Conservation (phyloP, 2,797 vertebrate genomes). For the Acanthornis magna region DNA sequence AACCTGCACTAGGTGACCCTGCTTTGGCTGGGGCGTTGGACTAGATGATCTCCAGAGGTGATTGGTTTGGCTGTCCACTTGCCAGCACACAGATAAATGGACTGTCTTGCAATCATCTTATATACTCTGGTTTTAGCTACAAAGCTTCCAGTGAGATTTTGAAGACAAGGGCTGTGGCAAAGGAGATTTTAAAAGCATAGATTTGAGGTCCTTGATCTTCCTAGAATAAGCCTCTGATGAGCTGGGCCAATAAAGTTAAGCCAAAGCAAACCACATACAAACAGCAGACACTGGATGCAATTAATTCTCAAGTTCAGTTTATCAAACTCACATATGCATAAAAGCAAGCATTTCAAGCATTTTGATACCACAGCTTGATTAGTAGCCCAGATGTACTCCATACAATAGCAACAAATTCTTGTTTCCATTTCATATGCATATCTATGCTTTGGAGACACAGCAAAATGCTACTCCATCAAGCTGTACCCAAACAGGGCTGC, state of each 20-base stretch:
- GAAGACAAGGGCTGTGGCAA: constrained; percentile 10
- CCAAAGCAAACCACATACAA: not conserved
- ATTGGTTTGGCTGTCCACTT: not conserved
- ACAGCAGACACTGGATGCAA: not conserved
- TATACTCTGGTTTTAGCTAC: not conserved
- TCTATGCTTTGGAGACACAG: not conserved
- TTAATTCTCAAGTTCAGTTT: not conserved
- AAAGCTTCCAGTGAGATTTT: constrained; percentile 14
- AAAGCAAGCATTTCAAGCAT: not conserved
- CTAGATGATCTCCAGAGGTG: not conserved
- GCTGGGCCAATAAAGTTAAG: constrained; percentile 17
- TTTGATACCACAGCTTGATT: not conserved
- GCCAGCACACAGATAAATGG: not conserved
- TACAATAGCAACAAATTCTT: constrained; percentile 17
- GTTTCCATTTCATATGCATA: not conserved
- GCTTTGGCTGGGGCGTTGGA: not conserved
- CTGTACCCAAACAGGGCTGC: not conserved
- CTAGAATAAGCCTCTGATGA: constrained; percentile 40
- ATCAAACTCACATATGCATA: not conserved
- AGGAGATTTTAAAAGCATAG: constrained; percentile 47
- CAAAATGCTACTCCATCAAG: not conserved
- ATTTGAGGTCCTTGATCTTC: constrained; percentile 45
- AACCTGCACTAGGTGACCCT: not conserved
- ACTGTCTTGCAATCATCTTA: not conserved
- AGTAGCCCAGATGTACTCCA: constrained; percentile 8